Evolutionary conservation across 2,113 vertebrate species (phyloP).

Genomic region (Tringa solitaria): DNA sequence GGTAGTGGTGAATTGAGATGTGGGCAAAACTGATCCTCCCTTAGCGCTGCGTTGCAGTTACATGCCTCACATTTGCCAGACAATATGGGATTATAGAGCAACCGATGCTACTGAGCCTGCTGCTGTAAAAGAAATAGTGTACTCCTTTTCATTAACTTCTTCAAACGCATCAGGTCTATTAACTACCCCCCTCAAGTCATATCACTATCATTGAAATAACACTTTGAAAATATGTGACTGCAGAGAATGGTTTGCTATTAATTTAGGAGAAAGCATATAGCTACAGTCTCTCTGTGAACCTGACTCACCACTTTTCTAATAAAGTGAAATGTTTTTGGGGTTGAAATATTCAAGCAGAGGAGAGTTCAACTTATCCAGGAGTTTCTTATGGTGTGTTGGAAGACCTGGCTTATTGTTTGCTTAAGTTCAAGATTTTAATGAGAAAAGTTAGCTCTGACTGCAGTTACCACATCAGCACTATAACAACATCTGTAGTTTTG

Average conservation of each 20-base stretch:
- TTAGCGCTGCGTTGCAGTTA: neutral
- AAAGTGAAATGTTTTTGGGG: neutral
- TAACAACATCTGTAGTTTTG: neutral
- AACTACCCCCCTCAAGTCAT: neutral
- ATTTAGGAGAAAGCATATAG: neutral
- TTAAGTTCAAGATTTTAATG: neutral
- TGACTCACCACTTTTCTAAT: neutral
- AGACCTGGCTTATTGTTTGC: neutral
- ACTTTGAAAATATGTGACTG: slow-evolving; percentile 1
- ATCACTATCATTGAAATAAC: neutral
- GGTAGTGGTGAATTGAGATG: neutral
- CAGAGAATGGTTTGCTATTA: neutral
- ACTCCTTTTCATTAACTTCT: slow-evolving; percentile 7
- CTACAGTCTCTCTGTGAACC: neutral
- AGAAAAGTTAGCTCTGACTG: neutral
- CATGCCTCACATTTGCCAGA: neutral
- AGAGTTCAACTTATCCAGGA: neutral
- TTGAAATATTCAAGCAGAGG: neutral
- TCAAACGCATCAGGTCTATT: neutral
- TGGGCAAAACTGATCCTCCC: neutral
- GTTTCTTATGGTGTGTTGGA: neutral
- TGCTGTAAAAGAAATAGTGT: neutral
- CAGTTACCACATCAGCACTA: neutral
- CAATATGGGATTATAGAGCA: neutral
- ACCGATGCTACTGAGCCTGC: neutral